Base-by-base conservation (phyloP, 2,797 vertebrate species). In the Picus viridis region DNA sequence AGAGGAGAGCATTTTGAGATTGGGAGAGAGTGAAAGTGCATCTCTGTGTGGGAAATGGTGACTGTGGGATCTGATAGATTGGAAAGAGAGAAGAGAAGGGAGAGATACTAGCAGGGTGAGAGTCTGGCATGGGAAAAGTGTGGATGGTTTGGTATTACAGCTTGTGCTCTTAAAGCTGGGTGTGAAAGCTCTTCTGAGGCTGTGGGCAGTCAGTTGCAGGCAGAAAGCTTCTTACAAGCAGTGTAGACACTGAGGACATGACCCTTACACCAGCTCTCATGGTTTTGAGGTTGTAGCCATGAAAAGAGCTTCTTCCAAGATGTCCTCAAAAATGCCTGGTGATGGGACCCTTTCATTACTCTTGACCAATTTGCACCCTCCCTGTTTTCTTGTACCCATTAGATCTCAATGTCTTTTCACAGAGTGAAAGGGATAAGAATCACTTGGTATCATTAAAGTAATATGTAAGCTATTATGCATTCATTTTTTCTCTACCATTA, bases 41-140 rank as follows among this genome's bases (percentile, higher is more conserved):
- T 76, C n/a, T 24, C 9, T 84, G 64, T 30, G 63, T 16, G 69
- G 23, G 59, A 62, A 39, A 17, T 6, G 8, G 27, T 20, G 73
- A 26, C 32, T 51, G 30, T 32, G 32, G 32, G 45, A 43, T 51
- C 27, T 59, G 76, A 41, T 56, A 41, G 29, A 34, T 62, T 8
- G 5, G 4, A 29, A 43, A 10, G 19, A 45, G 29, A 70, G 24
- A 22, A 24, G 27, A 77, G 13, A 15, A 61, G n/a, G n/a, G 53
- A 12, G 51, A 78, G 54, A 41, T 1, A 1, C 7, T 20, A 17
- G 18, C 15, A 73, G 53, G n/a, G 26, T 32, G 22, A 49, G 56
- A 59, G 20, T 30, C 54, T 58, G 64, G 23, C n/a, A 49, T 22
- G 7, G 10, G 4, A 36, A 36, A 4, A 11, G 0, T 0, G 0